Conservation (phyloP, 2,888 invertebrate genomes). For the Phorcus lineatus region DNA sequence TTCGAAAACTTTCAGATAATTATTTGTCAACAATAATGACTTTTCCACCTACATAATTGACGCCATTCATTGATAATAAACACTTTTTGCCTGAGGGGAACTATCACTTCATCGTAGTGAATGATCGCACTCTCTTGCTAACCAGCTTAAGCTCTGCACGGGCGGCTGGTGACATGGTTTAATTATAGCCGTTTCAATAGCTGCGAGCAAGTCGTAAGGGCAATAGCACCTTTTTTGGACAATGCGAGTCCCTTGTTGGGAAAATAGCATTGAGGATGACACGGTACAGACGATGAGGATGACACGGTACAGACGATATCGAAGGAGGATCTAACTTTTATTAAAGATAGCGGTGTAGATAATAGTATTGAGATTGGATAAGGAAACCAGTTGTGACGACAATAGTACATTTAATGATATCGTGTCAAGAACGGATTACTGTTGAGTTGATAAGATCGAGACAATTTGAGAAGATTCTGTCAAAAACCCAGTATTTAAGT, state of each 20-base stretch:
- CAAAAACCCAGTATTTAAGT: not conserved
- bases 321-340: not conserved
- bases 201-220: not conserved
- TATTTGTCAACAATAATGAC: constrained; percentile 13
- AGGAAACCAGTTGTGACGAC: not conserved
- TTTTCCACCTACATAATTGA: not conserved
- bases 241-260: not conserved
- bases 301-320: not conserved
- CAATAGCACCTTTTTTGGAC: not conserved
- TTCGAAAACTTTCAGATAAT: not conserved
- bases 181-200: not conserved
- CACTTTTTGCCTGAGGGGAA: not conserved
- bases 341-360: not conserved
- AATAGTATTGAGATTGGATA: constrained; percentile 7
- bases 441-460: not conserved
- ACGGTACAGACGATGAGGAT: not conserved
- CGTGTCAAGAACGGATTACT: not conserved
- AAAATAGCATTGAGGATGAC: not conserved
- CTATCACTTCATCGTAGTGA: no score
- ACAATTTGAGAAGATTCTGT: not conserved
- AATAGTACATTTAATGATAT: constrained; percentile 1
- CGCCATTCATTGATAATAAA: not conserved
- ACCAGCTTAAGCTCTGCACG: no score
- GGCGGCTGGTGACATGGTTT: no score
- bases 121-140: no score